Base-by-base conservation (phyloP, 2,797 vertebrate species). In the Poeciliopsis presidionis region DNA sequence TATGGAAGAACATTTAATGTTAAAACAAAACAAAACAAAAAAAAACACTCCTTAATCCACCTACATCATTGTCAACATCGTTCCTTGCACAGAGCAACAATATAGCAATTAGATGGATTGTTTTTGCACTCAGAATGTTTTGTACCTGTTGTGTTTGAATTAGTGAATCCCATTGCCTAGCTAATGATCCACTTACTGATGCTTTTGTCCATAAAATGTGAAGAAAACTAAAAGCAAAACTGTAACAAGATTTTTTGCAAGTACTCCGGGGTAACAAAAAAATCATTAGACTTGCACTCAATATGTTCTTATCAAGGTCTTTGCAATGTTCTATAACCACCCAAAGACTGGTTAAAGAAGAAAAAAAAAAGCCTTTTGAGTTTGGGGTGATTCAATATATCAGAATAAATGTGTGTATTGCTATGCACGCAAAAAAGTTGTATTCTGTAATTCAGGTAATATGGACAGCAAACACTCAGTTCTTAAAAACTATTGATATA, bases 131-230 rank as follows among this genome's bases (percentile, higher is more conserved):
- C 46, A 75, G 70, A n/a, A 76, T 20, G 2, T 72, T 76, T 71
- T 72, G 25, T 59, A 47, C 43, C 16, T 36, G 49, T 73, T 41
- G 41, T 78, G 30, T 78, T 82, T 81, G 73, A 88, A 85, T 61
- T 39, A 74, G 61, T 5, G 8, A 67, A 61, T 0, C 0, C 74
- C 53, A 78, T 84, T 84, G 1, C 9, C 0, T 39, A 59, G 25
- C 81, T 84, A 81, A 86, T 76, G 53, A 78, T 70, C 73, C 63
- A 76, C 57, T 84, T 55, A 72, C 12, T 75, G 7, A 80, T 16
- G 33, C 43, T 82, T 84, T 80, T 57, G 51, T 76, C 79, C 46
- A 76, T 63, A 80, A 79, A 84, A 81, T 70, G 57, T 73, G 45
- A 73, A 57, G 18, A 55, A 84, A 80, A 79, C 49, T 47, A n/a